Percentiles rank a stretch among this genome's conserved stretches.
Conservation (phyloP, 2,797 vertebrate species). For the Gorsachius magnificus region DNA sequence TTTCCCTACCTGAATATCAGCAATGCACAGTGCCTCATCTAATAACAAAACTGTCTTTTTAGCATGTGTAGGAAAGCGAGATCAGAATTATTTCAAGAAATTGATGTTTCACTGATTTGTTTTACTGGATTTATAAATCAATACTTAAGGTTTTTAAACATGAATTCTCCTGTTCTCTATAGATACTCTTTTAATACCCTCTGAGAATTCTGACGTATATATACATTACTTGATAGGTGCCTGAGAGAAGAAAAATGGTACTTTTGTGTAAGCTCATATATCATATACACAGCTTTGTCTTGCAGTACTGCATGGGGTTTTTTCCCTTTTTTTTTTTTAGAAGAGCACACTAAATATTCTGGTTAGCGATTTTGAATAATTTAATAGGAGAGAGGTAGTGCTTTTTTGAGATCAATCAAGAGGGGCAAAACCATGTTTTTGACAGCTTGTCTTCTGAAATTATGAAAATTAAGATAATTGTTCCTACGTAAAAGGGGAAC, state of each 20-base stretch:
- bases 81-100: not conserved
- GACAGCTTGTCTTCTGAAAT: slow-evolving; percentile 29
- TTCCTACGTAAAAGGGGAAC: not conserved
- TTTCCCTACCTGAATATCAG: not conserved
- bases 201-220: not conserved
- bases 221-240: not conserved
- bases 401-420: not conserved
- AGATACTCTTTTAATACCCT: not conserved
- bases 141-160: not conserved
- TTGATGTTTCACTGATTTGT: not conserved
- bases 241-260: not conserved
- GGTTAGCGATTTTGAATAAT: not conserved
- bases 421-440: not conserved
- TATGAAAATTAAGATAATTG: slow-evolving; percentile 6
- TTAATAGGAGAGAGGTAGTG: not conserved
- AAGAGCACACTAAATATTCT: not conserved
- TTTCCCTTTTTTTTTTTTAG: not conserved
- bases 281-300: not conserved
- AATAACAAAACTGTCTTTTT: not conserved
- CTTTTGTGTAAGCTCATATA: not conserved
- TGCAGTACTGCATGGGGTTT: not conserved
- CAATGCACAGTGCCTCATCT: not conserved
- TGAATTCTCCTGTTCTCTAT: not conserved
- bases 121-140: not conserved
- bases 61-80: not conserved